Conservation (phyloP, 2,888 invertebrate species). For the Diaphora mendica region DNA sequence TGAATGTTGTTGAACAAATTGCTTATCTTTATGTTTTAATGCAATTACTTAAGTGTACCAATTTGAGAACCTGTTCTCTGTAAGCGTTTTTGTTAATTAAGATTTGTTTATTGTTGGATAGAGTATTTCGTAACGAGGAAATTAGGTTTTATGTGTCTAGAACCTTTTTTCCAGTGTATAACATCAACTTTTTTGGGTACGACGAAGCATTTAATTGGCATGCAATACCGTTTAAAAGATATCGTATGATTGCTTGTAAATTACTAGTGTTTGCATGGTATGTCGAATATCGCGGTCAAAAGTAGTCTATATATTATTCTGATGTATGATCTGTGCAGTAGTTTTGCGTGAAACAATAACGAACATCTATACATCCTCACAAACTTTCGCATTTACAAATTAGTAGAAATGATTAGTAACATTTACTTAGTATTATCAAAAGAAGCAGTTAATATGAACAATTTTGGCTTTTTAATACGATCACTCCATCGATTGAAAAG, state of each 20-base stretch:
- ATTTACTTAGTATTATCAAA: not conserved
- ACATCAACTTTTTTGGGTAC: not conserved
- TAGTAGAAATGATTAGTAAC: too few relatives aligned
- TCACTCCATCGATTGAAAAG: too few relatives aligned
- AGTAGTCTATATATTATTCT: too few relatives aligned
- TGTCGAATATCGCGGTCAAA: too few relatives aligned
- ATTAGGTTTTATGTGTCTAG: not conserved
- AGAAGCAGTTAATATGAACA: not conserved
- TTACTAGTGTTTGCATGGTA: too few relatives aligned
- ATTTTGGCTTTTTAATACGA: too few relatives aligned
- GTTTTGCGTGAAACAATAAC: too few relatives aligned
- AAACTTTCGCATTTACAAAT: too few relatives aligned
- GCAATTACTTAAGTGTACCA: slow-evolving; percentile 44
- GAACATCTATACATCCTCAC: too few relatives aligned
- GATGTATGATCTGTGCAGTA: too few relatives aligned
- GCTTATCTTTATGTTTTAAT: slow-evolving; percentile 44
- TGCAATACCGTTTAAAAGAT: too few relatives aligned
- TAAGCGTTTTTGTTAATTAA: slow-evolving; percentile 42
- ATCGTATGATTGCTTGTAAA: too few relatives aligned
- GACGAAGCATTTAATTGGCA: not conserved
- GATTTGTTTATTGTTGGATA: slow-evolving; percentile 24
- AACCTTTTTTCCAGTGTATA: not conserved
- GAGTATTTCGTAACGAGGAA: not conserved
- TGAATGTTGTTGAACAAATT: slow-evolving; percentile 44
- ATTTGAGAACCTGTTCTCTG: slow-evolving; percentile 37